These are phyloP conservation scores for Aphelenchoides avenae DNA, from an alignment of 1,140 invertebrate species.

Conservation along the genomic window DNA sequence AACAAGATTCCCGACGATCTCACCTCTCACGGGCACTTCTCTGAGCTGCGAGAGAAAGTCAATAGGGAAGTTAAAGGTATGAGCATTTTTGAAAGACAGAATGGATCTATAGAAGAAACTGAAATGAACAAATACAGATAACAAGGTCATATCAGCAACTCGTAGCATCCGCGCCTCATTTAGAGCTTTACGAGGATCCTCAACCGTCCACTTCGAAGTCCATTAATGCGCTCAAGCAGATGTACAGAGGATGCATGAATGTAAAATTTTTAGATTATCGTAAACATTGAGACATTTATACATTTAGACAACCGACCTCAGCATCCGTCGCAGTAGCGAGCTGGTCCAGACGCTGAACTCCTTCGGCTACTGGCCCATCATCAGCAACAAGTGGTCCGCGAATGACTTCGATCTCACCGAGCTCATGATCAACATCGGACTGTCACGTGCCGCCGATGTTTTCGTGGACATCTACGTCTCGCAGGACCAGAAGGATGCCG, in stretches of 20 bases:
- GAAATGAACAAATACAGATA: not conserved
- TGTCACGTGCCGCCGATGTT: conserved; percentile 34
- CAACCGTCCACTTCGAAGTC: conserved; percentile 14
- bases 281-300: too few species aligned
- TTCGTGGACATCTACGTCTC: conserved; percentile 47
- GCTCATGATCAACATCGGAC: conserved; percentile 35
- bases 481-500: conserved; percentile 42
- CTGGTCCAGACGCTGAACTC: too few species aligned
- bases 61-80: conserved; percentile 20
- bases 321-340: too few species aligned
- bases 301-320: too few species aligned
- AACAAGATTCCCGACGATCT: conserved; percentile 25
- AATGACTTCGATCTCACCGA: conserved; percentile 40
- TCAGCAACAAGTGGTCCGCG: conserved; percentile 20
- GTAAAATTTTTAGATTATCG: too few species aligned
- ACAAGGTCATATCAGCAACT: not conserved
- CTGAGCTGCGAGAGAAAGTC: conserved; percentile 17
- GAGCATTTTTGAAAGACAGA: too few species aligned
- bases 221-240: conserved; percentile 18
- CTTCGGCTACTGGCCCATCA: conserved; percentile 52
- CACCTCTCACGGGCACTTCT: conserved; percentile 28
- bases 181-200: conserved; percentile 22
- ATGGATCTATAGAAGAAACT: too few species aligned
- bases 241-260: conserved; percentile 27
- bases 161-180: too few species aligned